phyloP scores from a whole-genome alignment of 2,888 invertebrate genomes.

The Calameuta pallipes region DNA sequence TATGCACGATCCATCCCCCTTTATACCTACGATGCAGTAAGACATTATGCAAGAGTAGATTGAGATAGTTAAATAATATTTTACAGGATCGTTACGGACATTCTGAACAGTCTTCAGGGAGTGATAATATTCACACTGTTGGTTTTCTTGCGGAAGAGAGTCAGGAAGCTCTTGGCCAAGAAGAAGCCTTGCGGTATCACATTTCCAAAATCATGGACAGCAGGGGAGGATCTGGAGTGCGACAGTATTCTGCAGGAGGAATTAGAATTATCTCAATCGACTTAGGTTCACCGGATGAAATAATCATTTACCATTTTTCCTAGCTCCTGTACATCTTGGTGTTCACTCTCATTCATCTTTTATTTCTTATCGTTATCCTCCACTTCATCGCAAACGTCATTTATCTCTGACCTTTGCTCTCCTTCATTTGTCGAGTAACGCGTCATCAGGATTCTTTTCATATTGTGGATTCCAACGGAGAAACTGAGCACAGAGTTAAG shows the following conservation, averaged over 20 bases:
- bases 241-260: slow-evolving; percentile 49
- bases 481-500: not conserved
- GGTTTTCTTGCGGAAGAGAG: slow-evolving; percentile 67
- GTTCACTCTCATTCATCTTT: not conserved
- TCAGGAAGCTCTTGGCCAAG: slow-evolving; percentile 64
- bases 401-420: not conserved
- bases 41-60: not conserved
- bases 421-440: not conserved
- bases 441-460: not conserved
- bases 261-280: slow-evolving; percentile 52
- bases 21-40: not conserved
- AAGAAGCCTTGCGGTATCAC: slow-evolving; percentile 55
- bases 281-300: slow-evolving; percentile 15
- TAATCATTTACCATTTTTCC: not conserved
- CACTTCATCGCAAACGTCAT: not conserved
- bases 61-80: not conserved
- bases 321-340: not conserved
- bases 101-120: slow-evolving; percentile 65
- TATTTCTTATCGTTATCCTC: not conserved
- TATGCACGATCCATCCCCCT: slow-evolving; percentile 29
- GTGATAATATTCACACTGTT: slow-evolving; percentile 64
- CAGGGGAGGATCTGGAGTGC: slow-evolving; percentile 55
- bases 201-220: slow-evolving; percentile 62
- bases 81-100: slow-evolving; percentile 62
- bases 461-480: not conserved